Evolutionary conservation across 1,140 invertebrate species (phyloP).

Genomic region (Popillia japonica): DNA sequence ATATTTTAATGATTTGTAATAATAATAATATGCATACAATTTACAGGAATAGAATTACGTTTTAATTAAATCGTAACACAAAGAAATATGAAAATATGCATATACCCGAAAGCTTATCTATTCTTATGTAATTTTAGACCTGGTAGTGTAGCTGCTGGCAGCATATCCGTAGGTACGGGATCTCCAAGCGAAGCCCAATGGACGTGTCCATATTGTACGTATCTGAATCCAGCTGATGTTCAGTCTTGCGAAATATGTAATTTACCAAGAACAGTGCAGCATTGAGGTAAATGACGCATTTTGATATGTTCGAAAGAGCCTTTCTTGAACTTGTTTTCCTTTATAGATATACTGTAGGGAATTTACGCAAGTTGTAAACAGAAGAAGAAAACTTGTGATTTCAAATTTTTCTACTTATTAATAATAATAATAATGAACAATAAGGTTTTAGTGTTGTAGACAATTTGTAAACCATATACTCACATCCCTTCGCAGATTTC

Average conservation of each 20-base stretch:
- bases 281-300: slow-evolving; percentile 44
- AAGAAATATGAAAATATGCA: too few relatives aligned
- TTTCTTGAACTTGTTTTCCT: not conserved
- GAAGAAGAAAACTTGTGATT: slow-evolving; percentile 35
- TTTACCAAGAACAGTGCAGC: slow-evolving; percentile 72
- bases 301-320: not conserved
- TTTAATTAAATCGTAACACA: too few relatives aligned
- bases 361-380: slow-evolving; percentile 25
- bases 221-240: slow-evolving; percentile 79
- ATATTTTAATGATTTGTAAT: too few relatives aligned
- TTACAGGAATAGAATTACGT: too few relatives aligned
- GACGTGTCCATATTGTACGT: slow-evolving; percentile 95
- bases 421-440: slow-evolving; percentile 21
- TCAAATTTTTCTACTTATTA: slow-evolving; percentile 31
- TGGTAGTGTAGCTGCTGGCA: slow-evolving; percentile 57
- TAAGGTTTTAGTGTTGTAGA: slow-evolving; percentile 27
- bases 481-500: not conserved
- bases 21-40: too few relatives aligned
- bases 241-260: slow-evolving; percentile 91
- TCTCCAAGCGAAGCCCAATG: slow-evolving; percentile 68
- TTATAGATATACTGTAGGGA: slow-evolving; percentile 32
- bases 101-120: too few relatives aligned
- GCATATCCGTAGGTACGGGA: slow-evolving; percentile 53
- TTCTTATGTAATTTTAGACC: slow-evolving; percentile 50
- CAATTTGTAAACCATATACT: slow-evolving; percentile 29